Conservation (phyloP, 2,797 vertebrate genomes). For the Neopelma chrysocephalum region DNA sequence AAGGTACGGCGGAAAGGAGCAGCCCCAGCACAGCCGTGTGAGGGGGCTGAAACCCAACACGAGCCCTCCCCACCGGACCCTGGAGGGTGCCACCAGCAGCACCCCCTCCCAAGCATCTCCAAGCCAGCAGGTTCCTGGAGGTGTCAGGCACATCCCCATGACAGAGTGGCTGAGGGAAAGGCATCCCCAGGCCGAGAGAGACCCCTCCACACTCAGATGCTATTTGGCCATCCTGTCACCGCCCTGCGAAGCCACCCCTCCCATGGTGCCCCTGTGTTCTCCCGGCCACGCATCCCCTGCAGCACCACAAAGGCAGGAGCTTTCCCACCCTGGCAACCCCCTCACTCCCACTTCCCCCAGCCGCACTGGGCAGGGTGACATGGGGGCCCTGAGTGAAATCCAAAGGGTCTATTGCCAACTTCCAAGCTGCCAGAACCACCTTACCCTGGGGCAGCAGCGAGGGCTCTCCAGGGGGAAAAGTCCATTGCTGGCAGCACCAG, state of each 20-base stretch:
- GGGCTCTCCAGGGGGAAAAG: too few species aligned
- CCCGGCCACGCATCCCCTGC: fast-evolving
- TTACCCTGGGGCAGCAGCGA: fast-evolving
- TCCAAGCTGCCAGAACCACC: background rate
- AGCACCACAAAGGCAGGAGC: background rate
- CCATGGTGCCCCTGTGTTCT: background rate
- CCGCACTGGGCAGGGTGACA: background rate
- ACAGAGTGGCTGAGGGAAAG: fast-evolving
- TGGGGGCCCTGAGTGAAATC: fast-evolving
- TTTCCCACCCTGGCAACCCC: background rate
- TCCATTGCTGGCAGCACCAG: background rate
- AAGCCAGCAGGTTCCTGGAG: background rate
- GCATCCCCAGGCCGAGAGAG: background rate
- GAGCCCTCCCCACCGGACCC: too few species aligned
- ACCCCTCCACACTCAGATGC: too few species aligned
- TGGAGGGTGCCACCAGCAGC: background rate
- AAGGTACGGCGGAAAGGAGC: too few species aligned
- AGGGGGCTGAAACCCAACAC: too few species aligned
- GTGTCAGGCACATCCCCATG: background rate
- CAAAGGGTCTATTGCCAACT: background rate
- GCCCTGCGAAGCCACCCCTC: background rate
- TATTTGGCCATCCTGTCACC: background rate
- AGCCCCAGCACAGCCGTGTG: background rate
- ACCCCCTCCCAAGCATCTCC: too few species aligned
- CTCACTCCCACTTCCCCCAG: fast-evolving